Conservation (phyloP, 1,140 invertebrate genomes). For the Eufriesea mexicana region DNA sequence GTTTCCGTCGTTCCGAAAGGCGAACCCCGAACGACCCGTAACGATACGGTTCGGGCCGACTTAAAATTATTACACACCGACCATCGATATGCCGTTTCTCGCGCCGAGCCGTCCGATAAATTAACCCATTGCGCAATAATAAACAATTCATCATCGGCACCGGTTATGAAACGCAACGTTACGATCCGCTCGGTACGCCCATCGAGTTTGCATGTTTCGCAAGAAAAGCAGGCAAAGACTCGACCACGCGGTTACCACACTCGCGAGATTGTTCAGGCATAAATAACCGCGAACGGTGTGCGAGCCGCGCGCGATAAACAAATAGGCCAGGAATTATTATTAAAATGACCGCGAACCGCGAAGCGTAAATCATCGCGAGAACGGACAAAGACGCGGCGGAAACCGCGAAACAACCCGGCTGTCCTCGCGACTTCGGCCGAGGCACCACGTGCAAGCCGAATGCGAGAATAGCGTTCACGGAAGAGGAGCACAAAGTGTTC, state of each 20-base stretch:
- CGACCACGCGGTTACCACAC: slow-evolving; percentile 10
- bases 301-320: slow-evolving; percentile 9
- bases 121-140: slow-evolving; percentile 17
- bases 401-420: slow-evolving; percentile 5
- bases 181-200: not conserved
- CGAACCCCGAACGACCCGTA: not conserved
- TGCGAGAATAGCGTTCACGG: slow-evolving; percentile 39
- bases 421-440: not conserved
- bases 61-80: not conserved
- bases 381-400: slow-evolving; percentile 3
- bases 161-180: not conserved
- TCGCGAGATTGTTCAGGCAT: slow-evolving; percentile 23
- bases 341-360: slow-evolving; percentile 30
- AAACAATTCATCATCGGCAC: slow-evolving; percentile 35
- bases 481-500: slow-evolving; percentile 55
- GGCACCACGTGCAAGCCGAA: not conserved
- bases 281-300: slow-evolving; percentile 16
- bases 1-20: not conserved
- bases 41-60: not conserved
- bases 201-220: slow-evolving; percentile 13
- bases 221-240: slow-evolving; percentile 5
- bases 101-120: not conserved
- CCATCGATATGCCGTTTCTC: not conserved
- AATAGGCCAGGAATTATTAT: slow-evolving; percentile 37
- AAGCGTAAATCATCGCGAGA: slow-evolving; percentile 10